Evolutionary conservation across 2,797 vertebrate species (phyloP).

Genomic region (Cyprinodon diabolis): DNA sequence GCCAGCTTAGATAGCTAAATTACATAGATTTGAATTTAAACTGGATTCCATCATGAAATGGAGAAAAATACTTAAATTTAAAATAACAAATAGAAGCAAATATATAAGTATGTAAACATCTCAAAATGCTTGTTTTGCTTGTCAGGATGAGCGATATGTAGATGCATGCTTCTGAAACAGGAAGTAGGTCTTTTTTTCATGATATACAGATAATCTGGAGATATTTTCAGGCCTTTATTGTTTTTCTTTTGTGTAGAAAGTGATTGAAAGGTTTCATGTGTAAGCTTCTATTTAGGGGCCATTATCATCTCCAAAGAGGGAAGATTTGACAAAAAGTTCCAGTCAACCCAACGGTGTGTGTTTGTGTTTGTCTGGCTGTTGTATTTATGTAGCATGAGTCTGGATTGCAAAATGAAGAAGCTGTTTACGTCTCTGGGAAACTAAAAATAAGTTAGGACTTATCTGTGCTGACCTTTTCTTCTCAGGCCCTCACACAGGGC

Average conservation of each 20-base stretch:
- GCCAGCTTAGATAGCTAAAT: neutral
- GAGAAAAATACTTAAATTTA: too few species aligned
- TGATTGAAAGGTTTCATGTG: neutral
- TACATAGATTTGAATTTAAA: neutral
- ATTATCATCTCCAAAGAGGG: neutral
- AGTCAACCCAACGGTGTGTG: neutral
- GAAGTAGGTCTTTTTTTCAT: neutral
- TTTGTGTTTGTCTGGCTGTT: neutral
- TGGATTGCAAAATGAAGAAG: neutral
- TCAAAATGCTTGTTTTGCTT: too few species aligned
- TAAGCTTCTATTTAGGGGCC: neutral
- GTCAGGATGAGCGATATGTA: neutral
- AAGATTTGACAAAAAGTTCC: neutral
- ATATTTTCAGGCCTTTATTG: neutral
- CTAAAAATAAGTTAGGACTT: conserved; percentile 3
- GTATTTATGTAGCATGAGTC: neutral
- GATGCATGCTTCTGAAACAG: neutral
- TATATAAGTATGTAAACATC: too few species aligned
- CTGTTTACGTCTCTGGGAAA: conserved; percentile 7
- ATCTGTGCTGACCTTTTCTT: conserved; percentile 22
- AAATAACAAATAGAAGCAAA: too few species aligned
- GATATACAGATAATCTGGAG: neutral
- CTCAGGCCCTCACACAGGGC: neutral
- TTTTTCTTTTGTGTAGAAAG: neutral
- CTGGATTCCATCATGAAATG: neutral